phyloP scores from a whole-genome alignment of 2,888 invertebrate genomes.

The Macrophya alboannulata region DNA sequence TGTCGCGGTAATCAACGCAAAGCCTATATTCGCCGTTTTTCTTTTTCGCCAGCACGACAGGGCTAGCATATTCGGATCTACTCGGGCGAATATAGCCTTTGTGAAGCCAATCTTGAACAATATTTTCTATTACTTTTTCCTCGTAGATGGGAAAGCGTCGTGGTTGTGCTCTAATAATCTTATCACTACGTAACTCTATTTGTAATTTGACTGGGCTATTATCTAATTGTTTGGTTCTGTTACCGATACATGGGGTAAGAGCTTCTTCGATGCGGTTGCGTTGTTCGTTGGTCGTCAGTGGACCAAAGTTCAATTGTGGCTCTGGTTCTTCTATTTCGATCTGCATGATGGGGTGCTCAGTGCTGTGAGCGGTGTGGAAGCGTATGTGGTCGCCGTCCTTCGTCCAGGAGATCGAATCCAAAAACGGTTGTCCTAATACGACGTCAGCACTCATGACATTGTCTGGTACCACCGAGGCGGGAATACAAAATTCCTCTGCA shows the following conservation, averaged over 20 bases:
- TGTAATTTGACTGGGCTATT: background rate
- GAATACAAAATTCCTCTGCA: background rate
- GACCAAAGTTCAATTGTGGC: background rate
- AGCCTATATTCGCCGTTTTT: conserved; percentile 60
- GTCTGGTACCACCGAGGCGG: conserved; percentile 14
- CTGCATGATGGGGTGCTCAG: conserved; percentile 15
- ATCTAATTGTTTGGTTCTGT: conserved; percentile 7
- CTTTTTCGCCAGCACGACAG: conserved; percentile 62
- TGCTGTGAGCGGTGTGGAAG: background rate
- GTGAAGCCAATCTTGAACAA: conserved; percentile 6
- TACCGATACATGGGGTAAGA: background rate
- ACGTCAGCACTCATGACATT: background rate
- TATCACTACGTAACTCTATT: conserved; percentile 21
- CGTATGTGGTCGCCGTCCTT: background rate
- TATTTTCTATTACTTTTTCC: conserved; percentile 26
- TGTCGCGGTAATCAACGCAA: conserved; percentile 66
- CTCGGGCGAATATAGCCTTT: conserved; percentile 19
- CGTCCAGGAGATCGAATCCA: conserved; percentile 15
- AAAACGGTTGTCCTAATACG: conserved; percentile 18
- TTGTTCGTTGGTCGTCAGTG: background rate
- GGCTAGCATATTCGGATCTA: conserved; percentile 20
- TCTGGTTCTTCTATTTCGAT: conserved; percentile 27
- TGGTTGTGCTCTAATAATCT: conserved; percentile 24
- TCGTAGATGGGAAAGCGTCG: conserved; percentile 21
- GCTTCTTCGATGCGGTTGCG: background rate